Evolutionary conservation across 2,113 vertebrate genomes (phyloP).

Genomic region (Clarias gariepinus): DNA sequence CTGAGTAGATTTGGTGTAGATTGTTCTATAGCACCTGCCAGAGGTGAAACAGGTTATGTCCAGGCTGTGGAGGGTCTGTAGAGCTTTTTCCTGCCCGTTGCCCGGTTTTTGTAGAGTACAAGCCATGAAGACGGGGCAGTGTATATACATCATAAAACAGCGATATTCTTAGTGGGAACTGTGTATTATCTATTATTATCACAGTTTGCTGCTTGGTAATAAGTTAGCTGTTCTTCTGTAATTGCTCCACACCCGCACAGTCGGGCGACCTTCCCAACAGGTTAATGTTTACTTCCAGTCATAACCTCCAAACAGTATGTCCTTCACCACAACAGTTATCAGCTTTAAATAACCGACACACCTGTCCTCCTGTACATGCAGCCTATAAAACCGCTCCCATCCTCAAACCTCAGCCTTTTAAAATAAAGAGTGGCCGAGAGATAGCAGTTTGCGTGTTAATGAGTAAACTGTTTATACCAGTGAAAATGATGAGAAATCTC

Average conservation of each 20-base stretch:
- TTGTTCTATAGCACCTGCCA: too few species aligned
- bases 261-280: background rate
- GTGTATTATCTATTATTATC: background rate
- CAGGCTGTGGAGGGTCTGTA: too few species aligned
- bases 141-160: too few species aligned
- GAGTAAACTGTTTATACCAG: background rate
- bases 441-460: background rate
- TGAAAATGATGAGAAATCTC: background rate
- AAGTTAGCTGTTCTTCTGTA: background rate
- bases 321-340: conserved; percentile 25
- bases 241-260: background rate
- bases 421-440: background rate
- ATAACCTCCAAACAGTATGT: conserved; percentile 2
- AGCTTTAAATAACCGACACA: background rate
- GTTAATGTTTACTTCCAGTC: conserved; percentile 17
- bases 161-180: background rate
- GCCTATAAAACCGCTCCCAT: background rate
- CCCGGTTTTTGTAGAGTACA: too few species aligned
- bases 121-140: too few species aligned
- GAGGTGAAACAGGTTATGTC: too few species aligned
- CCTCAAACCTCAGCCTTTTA: background rate
- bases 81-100: too few species aligned
- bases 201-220: background rate
- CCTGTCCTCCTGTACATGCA: background rate
- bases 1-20: too few species aligned